Percentiles rank a stretch among this genome's conserved stretches.
Conservation (phyloP, 2,888 invertebrate species). For the Cartodere bifasciata region DNA sequence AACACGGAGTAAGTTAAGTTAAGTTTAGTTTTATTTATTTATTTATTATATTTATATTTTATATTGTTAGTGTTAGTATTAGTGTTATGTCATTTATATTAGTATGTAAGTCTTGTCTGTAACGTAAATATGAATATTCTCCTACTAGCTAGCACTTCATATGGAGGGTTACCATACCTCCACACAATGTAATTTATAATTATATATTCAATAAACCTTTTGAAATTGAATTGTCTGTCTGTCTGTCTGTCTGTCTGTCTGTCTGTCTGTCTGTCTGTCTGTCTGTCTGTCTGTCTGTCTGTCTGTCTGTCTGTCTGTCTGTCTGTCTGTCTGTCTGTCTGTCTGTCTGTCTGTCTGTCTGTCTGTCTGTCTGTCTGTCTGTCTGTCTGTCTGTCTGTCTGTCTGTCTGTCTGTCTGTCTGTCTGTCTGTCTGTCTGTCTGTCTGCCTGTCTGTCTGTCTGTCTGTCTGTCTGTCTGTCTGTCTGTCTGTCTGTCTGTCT, state of each 20-base stretch:
- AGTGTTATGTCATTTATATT: too few species aligned
- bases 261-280: conserved; percentile 5
- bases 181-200: too few species aligned
- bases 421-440: conserved; percentile 1
- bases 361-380: conserved; percentile 1
- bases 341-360: conserved; percentile 1
- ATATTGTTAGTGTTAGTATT: too few species aligned
- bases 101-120: too few species aligned
- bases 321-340: conserved; percentile 2
- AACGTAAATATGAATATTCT: too few species aligned
- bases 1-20: too few species aligned
- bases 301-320: conserved; percentile 3
- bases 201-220: too few species aligned
- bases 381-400: conserved; percentile 1
- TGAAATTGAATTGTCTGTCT: conserved; percentile 2
- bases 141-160: too few species aligned
- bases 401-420: conserved; percentile 1
- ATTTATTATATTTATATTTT: too few species aligned
- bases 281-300: conserved; percentile 5
- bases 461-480: conserved; percentile 1
- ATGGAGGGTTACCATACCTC: too few species aligned
- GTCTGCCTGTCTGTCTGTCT: too few species aligned
- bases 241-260: conserved; percentile 5
- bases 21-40: not conserved
- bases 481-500: conserved; percentile 1